These are phyloP conservation scores for Callithrix jacchus DNA, from an alignment of 2,113 vertebrate genomes.

Conservation along the genomic window DNA sequence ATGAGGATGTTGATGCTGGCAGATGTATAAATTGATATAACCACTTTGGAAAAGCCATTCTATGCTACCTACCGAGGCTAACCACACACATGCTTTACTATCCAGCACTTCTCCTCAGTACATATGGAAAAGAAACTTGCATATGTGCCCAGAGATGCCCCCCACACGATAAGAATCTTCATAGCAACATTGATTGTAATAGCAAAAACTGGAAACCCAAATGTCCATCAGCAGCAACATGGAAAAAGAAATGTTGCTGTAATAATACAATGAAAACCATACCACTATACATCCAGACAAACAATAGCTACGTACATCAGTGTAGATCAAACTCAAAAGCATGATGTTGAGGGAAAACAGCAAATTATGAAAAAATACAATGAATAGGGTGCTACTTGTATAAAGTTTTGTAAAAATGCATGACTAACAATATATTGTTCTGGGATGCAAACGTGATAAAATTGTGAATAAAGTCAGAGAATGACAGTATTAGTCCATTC, in stretches of 20 bases:
- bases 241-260: background rate
- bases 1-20: background rate
- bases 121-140: background rate
- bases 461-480: background rate
- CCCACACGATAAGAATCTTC: background rate
- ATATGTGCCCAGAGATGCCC: background rate
- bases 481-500: too few species aligned
- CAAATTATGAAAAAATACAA: background rate
- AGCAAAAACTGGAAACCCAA: background rate
- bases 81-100: fast-evolving
- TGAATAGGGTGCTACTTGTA: background rate
- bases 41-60: background rate
- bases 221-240: background rate
- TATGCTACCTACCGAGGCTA: background rate
- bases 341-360: background rate
- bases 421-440: background rate
- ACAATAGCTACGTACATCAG: background rate
- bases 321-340: background rate
- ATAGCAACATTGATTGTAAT: background rate
- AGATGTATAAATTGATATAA: background rate
- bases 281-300: background rate
- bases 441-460: background rate
- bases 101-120: background rate
- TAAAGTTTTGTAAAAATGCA: background rate
- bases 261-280: background rate